Percentiles rank a stretch among this genome's conserved stretches.
Evolutionary conservation across 2,113 vertebrate species (phyloP).

Genomic region (Gallinago paraguaiae): DNA sequence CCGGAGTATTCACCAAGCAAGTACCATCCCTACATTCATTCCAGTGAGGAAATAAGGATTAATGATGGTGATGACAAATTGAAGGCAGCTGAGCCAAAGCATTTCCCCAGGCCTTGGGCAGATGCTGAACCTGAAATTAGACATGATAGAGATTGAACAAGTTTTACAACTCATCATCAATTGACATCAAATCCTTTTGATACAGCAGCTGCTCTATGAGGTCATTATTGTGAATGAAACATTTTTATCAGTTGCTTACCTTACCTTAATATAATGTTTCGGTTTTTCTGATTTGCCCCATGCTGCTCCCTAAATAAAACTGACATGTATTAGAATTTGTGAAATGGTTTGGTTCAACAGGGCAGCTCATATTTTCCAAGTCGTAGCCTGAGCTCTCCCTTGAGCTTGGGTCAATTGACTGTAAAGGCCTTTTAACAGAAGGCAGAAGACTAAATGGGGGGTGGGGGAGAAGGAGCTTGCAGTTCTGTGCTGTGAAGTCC

Average conservation of each 20-base stretch:
- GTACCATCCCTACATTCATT: not conserved
- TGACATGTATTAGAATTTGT: not conserved
- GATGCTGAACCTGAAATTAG: not conserved
- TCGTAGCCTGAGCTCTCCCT: not conserved
- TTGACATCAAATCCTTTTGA: not conserved
- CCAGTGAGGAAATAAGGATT: not conserved
- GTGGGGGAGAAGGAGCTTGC: not conserved
- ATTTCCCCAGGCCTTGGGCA: not conserved
- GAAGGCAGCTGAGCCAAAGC: not conserved
- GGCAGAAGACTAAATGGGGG: not conserved
- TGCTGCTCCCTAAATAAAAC: not conserved
- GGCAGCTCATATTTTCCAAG: not conserved
- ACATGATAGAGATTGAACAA: not conserved
- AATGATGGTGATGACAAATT: not conserved
- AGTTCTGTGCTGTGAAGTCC: not conserved
- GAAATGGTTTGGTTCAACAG: not conserved
- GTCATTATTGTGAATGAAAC: not conserved
- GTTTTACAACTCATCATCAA: not conserved
- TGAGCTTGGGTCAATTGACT: not conserved
- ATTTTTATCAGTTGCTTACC: not conserved
- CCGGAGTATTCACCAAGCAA: not conserved
- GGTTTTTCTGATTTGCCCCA: accelerated
- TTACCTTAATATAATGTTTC: not conserved
- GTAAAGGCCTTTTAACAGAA: not conserved
- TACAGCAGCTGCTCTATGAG: not conserved